These are phyloP conservation scores for Circaetus cinerascens DNA, from an alignment of 2,113 vertebrate genomes.

Conservation along the genomic window DNA sequence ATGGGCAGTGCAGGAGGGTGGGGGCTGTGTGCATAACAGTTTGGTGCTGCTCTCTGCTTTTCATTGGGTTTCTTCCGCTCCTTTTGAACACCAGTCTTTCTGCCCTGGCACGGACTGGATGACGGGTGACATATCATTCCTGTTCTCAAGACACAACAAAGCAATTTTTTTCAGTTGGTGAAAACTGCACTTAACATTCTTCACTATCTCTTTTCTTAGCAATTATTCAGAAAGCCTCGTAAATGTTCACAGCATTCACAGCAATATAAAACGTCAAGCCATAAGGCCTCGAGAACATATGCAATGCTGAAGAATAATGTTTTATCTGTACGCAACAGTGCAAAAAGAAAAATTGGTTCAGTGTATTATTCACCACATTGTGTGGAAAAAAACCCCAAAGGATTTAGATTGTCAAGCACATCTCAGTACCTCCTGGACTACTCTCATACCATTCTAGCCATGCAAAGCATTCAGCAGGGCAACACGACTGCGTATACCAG, in stretches of 20 bases:
- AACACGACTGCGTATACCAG: fast-evolving
- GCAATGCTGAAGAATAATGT: not conserved
- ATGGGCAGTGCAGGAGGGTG: not conserved
- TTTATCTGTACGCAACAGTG: not conserved
- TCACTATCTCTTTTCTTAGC: not conserved
- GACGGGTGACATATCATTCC: not conserved
- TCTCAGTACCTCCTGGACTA: not conserved
- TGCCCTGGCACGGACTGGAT: not conserved
- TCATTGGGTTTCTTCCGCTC: not conserved
- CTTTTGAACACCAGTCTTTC: not conserved
- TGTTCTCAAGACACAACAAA: not conserved
- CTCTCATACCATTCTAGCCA: not conserved
- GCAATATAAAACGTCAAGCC: not conserved
- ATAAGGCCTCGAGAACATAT: not conserved
- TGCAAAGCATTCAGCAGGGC: not conserved
- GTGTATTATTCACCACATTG: not conserved
- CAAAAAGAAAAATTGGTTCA: not conserved
- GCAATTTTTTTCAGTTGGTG: not conserved
- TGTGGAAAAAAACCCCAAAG: not conserved
- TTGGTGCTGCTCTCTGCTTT: not conserved
- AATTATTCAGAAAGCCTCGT: not conserved
- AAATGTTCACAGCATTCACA: not conserved
- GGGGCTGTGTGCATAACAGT: fast-evolving
- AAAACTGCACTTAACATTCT: not conserved
- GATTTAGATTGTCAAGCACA: not conserved